phyloP scores from a whole-genome alignment of 2,888 invertebrate genomes.

The Anaspis maculata region DNA sequence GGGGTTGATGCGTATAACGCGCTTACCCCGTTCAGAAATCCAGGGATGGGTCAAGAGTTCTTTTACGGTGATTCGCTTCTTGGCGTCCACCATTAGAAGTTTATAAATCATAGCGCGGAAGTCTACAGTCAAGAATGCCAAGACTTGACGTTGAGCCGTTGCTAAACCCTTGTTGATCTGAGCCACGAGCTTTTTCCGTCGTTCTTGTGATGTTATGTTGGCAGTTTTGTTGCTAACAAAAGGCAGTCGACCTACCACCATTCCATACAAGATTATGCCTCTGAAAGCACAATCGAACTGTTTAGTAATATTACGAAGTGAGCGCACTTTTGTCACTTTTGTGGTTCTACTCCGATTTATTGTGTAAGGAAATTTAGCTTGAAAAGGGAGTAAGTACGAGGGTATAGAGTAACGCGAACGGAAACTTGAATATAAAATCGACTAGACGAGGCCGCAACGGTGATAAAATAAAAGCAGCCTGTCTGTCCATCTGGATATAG shows the following conservation, averaged over 20 bases:
- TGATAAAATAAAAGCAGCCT: no score
- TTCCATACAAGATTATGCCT: conserved; percentile 67
- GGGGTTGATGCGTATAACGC: conserved; percentile 46
- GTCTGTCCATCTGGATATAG: not conserved
- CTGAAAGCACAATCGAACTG: no score
- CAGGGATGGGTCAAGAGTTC: conserved; percentile 54
- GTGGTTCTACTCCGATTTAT: no score
- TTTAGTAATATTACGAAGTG: no score
- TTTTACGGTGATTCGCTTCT: conserved; percentile 48
- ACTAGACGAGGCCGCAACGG: no score
- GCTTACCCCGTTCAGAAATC: conserved; percentile 47
- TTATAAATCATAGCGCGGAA: conserved; percentile 46
- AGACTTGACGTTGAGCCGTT: conserved; percentile 48
- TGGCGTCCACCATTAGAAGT: conserved; percentile 48
- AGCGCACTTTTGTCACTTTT: no score
- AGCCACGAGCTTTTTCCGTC: conserved; percentile 53
- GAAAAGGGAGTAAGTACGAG: no score
- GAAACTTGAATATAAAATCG: no score
- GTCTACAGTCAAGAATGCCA: conserved; percentile 43
- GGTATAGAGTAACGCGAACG: no score
- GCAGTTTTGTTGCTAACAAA: conserved; percentile 46
- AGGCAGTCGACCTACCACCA: conserved; percentile 65
- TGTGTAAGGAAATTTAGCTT: no score
- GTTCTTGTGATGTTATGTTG: conserved; percentile 45
- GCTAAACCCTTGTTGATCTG: conserved; percentile 60